phyloP scores from a whole-genome alignment of 2,113 vertebrate genomes.

The Numenius arquata region DNA sequence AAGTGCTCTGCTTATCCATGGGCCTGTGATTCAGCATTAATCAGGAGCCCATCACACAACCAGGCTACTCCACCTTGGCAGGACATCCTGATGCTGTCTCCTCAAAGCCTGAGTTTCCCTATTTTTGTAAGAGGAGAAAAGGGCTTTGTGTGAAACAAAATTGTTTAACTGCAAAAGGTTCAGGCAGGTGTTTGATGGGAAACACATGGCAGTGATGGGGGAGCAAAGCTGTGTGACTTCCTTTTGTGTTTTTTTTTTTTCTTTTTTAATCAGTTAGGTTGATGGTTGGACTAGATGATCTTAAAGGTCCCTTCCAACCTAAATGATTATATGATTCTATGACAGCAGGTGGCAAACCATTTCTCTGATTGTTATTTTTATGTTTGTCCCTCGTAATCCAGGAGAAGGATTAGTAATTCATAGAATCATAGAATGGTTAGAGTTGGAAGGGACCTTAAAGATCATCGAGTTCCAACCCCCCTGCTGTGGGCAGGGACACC shows the following conservation, averaged over 20 bases:
- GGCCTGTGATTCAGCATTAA: not conserved
- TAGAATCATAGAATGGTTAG: too few species aligned
- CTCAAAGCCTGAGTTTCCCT: not conserved
- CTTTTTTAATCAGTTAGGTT: too few species aligned
- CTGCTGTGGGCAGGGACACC: too few species aligned
- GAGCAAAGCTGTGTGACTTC: not conserved
- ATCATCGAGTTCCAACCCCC: too few species aligned
- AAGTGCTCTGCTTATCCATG: not conserved
- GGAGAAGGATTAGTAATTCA: not conserved
- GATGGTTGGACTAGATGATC: too few species aligned
- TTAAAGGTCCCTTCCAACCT: too few species aligned
- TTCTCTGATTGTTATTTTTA: not conserved
- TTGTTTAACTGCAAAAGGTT: not conserved
- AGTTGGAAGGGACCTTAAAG: too few species aligned
- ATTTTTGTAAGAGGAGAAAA: not conserved
- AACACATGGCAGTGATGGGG: accelerated
- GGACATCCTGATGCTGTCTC: not conserved
- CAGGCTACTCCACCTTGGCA: not conserved
- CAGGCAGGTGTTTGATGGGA: not conserved
- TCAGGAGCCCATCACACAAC: not conserved
- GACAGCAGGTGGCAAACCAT: not conserved
- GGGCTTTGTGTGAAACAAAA: not conserved
- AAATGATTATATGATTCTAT: too few species aligned
- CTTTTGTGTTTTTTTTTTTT: too few species aligned
- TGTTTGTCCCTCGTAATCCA: not conserved